Conservation (phyloP, 2,888 invertebrate species). For the Sinelater perroti region DNA sequence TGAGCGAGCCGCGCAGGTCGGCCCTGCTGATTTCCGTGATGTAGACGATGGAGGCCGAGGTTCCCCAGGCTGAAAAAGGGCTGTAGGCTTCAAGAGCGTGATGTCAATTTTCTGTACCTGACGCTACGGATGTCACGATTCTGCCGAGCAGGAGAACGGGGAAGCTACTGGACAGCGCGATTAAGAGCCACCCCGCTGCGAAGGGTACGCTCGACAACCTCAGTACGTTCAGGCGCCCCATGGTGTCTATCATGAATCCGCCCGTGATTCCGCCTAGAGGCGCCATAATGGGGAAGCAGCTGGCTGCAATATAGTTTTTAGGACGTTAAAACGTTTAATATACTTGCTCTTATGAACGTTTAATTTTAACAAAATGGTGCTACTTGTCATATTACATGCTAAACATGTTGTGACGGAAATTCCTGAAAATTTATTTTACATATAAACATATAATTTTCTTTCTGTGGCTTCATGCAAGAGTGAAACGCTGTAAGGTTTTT, state of each 20-base stretch:
- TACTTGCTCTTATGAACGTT: no score
- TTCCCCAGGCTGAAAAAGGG: slow-evolving; percentile 63
- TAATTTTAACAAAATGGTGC: no score
- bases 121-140: slow-evolving; percentile 64
- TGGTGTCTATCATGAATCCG: slow-evolving; percentile 65
- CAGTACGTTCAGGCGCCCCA: slow-evolving; percentile 65
- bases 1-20: slow-evolving; percentile 66
- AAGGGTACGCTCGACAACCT: slow-evolving; percentile 65
- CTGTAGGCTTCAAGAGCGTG: no score
- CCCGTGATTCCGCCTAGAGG: slow-evolving; percentile 64
- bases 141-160: slow-evolving; percentile 63
- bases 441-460: no score
- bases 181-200: slow-evolving; percentile 64
- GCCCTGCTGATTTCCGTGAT: slow-evolving; percentile 68
- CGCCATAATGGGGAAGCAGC: slow-evolving; percentile 63
- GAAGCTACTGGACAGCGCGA: slow-evolving; percentile 62
- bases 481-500: no score
- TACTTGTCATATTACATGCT: no score
- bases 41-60: slow-evolving; percentile 69
- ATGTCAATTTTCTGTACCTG: no score
- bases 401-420: no score
- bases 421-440: no score
- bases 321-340: no score
- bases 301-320: slow-evolving; percentile 63
- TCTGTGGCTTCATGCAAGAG: no score